Percentiles rank a stretch among this genome's conserved stretches.
Evolutionary conservation across 2,797 vertebrate species (phyloP).

Genomic region (Eleutherodactylus coqui): DNA sequence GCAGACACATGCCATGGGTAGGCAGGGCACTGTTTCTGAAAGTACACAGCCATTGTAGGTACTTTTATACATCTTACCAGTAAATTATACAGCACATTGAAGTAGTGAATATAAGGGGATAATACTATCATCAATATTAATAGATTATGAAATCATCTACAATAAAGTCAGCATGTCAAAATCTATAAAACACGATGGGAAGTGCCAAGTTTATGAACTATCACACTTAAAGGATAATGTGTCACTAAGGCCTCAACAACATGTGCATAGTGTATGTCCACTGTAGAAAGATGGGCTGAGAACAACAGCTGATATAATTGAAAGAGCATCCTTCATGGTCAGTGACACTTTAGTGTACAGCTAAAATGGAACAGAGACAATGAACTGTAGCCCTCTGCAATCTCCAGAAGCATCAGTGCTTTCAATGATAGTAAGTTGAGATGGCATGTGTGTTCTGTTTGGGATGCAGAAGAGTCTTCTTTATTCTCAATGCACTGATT

Average conservation of each 20-base stretch:
- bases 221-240: constrained; percentile 18
- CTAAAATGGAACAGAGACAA: constrained; percentile 71
- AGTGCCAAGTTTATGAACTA: neutral
- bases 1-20: no score
- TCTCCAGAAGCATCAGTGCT: constrained; percentile 69
- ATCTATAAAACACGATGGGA: neutral
- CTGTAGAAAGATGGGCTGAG: neutral
- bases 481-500: constrained; percentile 77
- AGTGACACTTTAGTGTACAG: constrained; percentile 58
- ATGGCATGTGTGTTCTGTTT: constrained; percentile 70
- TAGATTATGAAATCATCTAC: no score
- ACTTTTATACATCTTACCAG: no score
- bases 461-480: constrained; percentile 70
- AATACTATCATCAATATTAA: no score
- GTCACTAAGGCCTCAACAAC: constrained; percentile 16
- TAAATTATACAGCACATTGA: no score
- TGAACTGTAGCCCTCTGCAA: constrained; percentile 66
- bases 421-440: constrained; percentile 71
- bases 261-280: neutral
- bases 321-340: constrained; percentile 63
- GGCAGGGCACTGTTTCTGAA: no score
- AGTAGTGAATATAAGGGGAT: no score
- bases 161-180: no score
- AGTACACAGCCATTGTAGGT: no score
- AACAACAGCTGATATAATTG: constrained; percentile 48